Percentiles rank a stretch among this genome's conserved stretches.
Evolutionary conservation across 2,888 invertebrate genomes (phyloP).

Genomic region (Netelia melanura): DNA sequence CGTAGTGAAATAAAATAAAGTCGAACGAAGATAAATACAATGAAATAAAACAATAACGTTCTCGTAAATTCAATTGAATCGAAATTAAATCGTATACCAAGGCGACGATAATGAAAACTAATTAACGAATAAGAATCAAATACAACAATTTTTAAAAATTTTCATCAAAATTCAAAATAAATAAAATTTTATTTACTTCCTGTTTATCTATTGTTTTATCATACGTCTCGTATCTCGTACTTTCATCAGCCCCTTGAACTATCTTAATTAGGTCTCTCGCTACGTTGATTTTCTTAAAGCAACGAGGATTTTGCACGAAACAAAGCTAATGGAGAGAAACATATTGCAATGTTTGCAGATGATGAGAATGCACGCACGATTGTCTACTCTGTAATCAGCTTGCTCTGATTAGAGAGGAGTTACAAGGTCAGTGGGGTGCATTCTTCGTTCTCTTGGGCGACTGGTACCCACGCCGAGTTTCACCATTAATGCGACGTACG

Average conservation of each 20-base stretch:
- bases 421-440: constrained; percentile 66
- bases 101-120: not conserved
- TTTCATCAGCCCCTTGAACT: constrained; percentile 48
- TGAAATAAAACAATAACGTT: not conserved
- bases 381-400: constrained; percentile 60
- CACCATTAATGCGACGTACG: constrained; percentile 20
- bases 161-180: not conserved
- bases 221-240: not conserved
- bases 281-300: constrained; percentile 6
- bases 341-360: constrained; percentile 30
- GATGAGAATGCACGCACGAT: constrained; percentile 59
- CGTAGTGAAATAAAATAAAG: not conserved
- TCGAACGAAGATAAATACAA: not conserved
- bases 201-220: not conserved
- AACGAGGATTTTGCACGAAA: not conserved
- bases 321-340: constrained; percentile 19
- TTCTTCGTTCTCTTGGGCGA: constrained; percentile 54
- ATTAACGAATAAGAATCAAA: not conserved
- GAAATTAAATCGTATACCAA: not conserved
- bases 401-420: constrained; percentile 65
- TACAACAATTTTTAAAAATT: not conserved
- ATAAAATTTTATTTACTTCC: too few species aligned
- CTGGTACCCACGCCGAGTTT: constrained; percentile 62
- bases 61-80: not conserved
- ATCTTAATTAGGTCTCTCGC: constrained; percentile 37